These are phyloP conservation scores for Odobenus rosmarus DNA, from an alignment of 2,113 vertebrate genomes.

Conservation along the genomic window DNA sequence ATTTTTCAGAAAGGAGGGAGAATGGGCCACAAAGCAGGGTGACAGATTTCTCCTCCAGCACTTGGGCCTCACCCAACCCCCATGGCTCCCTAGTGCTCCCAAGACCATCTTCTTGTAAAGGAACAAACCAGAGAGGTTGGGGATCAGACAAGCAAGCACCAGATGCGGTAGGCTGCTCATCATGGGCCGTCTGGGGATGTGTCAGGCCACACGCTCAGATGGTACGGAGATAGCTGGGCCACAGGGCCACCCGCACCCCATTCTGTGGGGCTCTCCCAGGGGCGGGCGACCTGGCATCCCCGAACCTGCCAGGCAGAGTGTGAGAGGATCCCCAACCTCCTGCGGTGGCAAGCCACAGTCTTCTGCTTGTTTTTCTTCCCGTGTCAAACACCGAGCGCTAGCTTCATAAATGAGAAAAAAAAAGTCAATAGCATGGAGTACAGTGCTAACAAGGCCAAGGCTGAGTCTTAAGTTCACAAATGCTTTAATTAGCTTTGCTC, in stretches of 20 bases:
- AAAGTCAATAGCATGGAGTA: not conserved
- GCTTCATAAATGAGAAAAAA: not conserved
- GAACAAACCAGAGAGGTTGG: not conserved
- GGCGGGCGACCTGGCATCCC: not conserved
- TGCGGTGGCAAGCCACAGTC: not conserved
- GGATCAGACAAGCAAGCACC: not conserved
- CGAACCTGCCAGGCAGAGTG: not conserved
- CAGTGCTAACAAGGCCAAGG: not conserved
- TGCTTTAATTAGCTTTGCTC: not conserved
- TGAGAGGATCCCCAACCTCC: not conserved
- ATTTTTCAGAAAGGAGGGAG: not conserved
- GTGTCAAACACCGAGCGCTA: not conserved
- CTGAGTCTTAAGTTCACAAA: not conserved
- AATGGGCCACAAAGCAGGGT: not conserved
- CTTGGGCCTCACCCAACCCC: not conserved
- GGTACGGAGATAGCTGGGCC: no score
- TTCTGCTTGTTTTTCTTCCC: not conserved
- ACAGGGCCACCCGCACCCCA: not conserved
- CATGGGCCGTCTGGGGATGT: no score
- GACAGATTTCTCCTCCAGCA: not conserved
- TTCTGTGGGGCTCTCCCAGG: no score
- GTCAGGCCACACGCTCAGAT: not conserved
- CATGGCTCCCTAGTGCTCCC: accelerated
- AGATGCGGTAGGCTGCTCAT: accelerated
- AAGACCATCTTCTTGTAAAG: not conserved